Evolutionary conservation across 1,140 invertebrate genomes (phyloP).

Genomic region (Lasioglossum albipes): DNA sequence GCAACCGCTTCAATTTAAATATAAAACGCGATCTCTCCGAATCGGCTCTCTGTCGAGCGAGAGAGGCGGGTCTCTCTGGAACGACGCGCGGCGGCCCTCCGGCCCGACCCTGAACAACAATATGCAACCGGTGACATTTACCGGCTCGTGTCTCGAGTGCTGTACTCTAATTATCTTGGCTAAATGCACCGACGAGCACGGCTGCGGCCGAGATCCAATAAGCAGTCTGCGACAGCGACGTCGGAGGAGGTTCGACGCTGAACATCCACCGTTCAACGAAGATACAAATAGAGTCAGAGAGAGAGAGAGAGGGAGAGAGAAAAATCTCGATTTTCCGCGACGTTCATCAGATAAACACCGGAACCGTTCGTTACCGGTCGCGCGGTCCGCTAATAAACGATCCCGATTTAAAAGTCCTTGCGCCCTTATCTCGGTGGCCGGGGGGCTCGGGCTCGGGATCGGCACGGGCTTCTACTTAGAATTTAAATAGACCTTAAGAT

Average conservation of each 20-base stretch:
- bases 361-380: constrained; percentile 25
- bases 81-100: no score
- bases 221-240: neutral
- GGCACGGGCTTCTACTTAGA: constrained; percentile 20
- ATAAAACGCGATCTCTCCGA: neutral
- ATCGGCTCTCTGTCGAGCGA: no score
- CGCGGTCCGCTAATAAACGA: constrained; percentile 33
- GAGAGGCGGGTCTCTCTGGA: no score
- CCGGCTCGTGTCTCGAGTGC: constrained; percentile 41
- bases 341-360: constrained; percentile 33
- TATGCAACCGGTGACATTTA: constrained; percentile 46
- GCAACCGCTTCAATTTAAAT: constrained; percentile 12
- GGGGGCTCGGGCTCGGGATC: neutral
- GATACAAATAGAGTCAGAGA: neutral
- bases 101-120: constrained; percentile 25
- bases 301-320: neutral
- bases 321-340: constrained; percentile 15
- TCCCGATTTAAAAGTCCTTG: constrained; percentile 39
- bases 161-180: constrained; percentile 46
- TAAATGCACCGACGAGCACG: constrained; percentile 21
- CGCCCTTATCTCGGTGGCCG: constrained; percentile 4
- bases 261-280: no score
- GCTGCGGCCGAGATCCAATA: constrained; percentile 3
- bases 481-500: constrained; percentile 34
- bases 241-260: no score